phyloP scores from a whole-genome alignment of 2,888 invertebrate species.

The Xestia rhomboidea region DNA sequence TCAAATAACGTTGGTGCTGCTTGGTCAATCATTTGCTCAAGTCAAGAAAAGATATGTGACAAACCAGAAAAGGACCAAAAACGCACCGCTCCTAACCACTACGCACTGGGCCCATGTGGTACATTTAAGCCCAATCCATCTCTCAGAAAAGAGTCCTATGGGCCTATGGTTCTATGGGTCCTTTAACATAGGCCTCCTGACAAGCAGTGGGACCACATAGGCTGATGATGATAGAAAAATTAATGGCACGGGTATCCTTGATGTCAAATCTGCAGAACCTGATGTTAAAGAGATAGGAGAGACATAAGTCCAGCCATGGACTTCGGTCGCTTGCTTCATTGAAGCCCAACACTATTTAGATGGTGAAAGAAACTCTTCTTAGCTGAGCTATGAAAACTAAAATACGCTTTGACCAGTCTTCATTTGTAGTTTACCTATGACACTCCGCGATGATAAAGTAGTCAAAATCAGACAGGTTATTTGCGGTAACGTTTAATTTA shows the following conservation, averaged over 20 bases:
- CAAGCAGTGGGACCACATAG: not conserved
- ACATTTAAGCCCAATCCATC: not conserved
- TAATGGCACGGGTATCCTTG: not conserved
- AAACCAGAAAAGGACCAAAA: not conserved
- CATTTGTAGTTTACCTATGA: not conserved
- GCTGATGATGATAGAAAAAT: no score
- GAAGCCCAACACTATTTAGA: not conserved
- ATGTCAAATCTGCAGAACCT: not conserved
- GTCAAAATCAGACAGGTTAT: not conserved
- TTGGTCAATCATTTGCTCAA: not conserved
- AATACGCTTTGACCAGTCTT: not conserved
- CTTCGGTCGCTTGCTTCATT: not conserved
- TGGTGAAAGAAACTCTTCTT: not conserved
- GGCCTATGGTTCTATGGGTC: no score
- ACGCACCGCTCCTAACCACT: not conserved
- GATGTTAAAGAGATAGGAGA: not conserved
- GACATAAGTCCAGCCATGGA: no score
- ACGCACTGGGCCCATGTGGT: not conserved
- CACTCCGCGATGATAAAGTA: not conserved
- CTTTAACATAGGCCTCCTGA: not conserved
- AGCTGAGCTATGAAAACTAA: not conserved
- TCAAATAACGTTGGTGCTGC: not conserved
- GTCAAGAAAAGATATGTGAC: not conserved
- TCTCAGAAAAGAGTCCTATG: not conserved
- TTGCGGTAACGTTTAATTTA: conserved; percentile 25